Percentiles rank a stretch among this genome's conserved stretches.
Evolutionary conservation across 2,797 vertebrate genomes (phyloP).

Genomic region (Anniella stebbinsi): DNA sequence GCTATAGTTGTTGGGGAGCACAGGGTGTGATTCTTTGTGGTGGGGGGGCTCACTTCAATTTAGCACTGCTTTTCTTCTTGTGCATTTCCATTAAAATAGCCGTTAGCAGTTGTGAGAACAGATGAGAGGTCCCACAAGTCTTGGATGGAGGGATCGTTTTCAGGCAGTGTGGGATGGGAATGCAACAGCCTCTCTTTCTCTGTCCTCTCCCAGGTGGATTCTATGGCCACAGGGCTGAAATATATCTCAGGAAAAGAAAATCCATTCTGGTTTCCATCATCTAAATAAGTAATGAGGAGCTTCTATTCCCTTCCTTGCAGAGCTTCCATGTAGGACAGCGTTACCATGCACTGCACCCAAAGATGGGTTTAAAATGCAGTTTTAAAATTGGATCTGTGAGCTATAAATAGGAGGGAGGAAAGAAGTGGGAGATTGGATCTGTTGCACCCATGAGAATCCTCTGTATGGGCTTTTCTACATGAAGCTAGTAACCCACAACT

Average conservation of each 20-base stretch:
- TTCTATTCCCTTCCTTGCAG: constrained; percentile 7
- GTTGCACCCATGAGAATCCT: neutral
- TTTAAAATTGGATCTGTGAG: constrained; percentile 42
- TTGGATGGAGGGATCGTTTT: accelerated
- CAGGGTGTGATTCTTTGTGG: neutral
- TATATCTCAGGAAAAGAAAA: neutral
- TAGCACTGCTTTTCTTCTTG: neutral
- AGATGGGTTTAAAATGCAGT: neutral
- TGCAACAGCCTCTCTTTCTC: neutral
- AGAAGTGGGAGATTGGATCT: neutral
- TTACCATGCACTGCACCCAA: constrained; percentile 5
- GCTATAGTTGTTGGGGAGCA: neutral
- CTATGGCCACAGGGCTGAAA: neutral
- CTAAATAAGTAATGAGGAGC: constrained; percentile 57
- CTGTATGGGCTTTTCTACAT: too few species aligned
- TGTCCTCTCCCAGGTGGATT: neutral
- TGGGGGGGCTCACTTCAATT: neutral
- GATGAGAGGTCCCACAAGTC: neutral
- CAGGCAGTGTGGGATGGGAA: neutral
- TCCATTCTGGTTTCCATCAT: neutral
- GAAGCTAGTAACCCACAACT: too few species aligned
- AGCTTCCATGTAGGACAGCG: neutral
- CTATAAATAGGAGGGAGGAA: neutral
- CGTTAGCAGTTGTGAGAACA: neutral
- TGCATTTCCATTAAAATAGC: neutral